Evolutionary conservation across 1,140 invertebrate genomes (phyloP).

Genomic region (Tetraneura akinire): DNA sequence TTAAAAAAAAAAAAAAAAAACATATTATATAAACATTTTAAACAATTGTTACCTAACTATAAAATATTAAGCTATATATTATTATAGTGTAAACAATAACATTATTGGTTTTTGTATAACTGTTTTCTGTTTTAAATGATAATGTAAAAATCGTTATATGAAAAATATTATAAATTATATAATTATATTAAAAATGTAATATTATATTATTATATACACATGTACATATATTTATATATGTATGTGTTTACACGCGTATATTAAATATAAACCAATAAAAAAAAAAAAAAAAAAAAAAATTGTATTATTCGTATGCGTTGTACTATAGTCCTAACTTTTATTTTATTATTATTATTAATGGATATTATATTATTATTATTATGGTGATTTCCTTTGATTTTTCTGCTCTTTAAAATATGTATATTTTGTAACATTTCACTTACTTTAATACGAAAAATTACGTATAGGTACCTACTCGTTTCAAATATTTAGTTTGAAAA

Average conservation of each 20-base stretch:
- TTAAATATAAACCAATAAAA: not conserved
- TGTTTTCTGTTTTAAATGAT: conserved; percentile 31
- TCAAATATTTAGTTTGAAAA: too few relatives aligned
- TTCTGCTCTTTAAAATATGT: too few relatives aligned
- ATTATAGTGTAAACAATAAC: too few relatives aligned
- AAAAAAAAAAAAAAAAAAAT: not conserved
- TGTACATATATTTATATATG: conserved; percentile 20
- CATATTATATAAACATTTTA: conserved; percentile 4
- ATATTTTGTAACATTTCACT: too few relatives aligned
- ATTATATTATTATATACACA: not conserved
- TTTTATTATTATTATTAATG: too few relatives aligned
- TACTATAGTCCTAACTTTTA: too few relatives aligned
- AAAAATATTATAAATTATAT: conserved; percentile 9
- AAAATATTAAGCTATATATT: not conserved
- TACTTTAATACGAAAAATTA: too few relatives aligned
- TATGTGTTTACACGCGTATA: conserved; percentile 24
- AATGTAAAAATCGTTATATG: conserved; percentile 40
- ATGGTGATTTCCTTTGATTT: too few relatives aligned
- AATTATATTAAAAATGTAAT: not conserved
- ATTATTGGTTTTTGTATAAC: conserved; percentile 1
- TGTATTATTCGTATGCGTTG: not conserved
- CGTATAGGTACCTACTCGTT: too few relatives aligned
- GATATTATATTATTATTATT: too few relatives aligned
- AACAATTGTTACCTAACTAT: not conserved
- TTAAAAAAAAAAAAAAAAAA: too few relatives aligned